Evolutionary conservation across 2,113 vertebrate genomes (phyloP).

Genomic region (Gallinago paraguaiae): DNA sequence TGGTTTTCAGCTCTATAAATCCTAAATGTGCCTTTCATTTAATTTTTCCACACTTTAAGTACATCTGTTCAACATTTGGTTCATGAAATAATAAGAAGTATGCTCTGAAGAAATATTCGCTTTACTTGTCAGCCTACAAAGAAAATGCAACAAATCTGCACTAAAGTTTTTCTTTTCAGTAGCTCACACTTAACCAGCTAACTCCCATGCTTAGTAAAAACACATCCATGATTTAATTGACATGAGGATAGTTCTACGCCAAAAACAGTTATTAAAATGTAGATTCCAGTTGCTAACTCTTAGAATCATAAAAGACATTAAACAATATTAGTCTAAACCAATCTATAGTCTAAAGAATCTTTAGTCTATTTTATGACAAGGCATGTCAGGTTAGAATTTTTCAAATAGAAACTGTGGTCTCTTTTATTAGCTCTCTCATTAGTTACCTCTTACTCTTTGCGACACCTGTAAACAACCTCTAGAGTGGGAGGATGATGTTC

Average conservation of each 20-base stretch:
- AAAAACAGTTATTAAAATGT: not conserved
- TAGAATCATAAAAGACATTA: not conserved
- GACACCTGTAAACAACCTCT: not conserved
- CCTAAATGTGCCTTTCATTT: conserved; percentile 75
- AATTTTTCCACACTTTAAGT: conserved; percentile 71
- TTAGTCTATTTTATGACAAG: not conserved
- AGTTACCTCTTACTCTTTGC: not conserved
- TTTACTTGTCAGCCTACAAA: conserved; percentile 50
- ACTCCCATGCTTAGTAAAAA: conserved; percentile 27
- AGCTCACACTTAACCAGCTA: not conserved
- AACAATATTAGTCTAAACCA: not conserved
- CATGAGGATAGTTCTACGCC: not conserved
- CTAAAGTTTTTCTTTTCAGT: not conserved
- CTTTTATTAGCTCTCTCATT: not conserved
- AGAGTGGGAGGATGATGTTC: not conserved
- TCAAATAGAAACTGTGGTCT: not conserved
- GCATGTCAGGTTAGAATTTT: not conserved
- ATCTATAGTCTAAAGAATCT: not conserved
- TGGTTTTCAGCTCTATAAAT: conserved; percentile 74
- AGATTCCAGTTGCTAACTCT: not conserved
- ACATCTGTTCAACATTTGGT: conserved; percentile 80
- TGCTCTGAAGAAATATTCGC: conserved; percentile 52
- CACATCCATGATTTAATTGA: not conserved
- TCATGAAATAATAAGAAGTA: conserved; percentile 46
- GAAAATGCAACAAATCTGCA: conserved; percentile 6